Conservation (phyloP, 2,888 invertebrate genomes). For the Scaptomyza caliginosa region DNA sequence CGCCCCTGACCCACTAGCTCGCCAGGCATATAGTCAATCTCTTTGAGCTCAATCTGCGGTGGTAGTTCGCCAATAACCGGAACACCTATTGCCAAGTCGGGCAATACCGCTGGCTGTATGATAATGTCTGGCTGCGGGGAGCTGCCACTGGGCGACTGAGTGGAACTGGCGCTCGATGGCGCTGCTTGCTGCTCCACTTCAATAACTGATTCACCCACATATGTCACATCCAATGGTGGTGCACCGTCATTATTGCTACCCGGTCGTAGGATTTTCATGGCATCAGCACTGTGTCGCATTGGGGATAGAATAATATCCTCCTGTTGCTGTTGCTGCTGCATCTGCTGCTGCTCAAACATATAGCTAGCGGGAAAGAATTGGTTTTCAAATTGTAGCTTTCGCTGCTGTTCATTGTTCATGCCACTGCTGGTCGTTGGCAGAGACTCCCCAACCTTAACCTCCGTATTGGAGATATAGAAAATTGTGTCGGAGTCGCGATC, state of each 20-base stretch:
- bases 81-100: constrained; percentile 83
- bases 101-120: constrained; percentile 83
- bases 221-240: constrained; percentile 83
- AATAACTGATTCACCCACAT: constrained; percentile 84
- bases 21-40: constrained; percentile 83
- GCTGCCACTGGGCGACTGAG: constrained; percentile 32
- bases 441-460: constrained; percentile 84
- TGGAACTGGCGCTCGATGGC: constrained; percentile 46
- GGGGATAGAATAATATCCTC: constrained; percentile 84
- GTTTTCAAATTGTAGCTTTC: constrained; percentile 77
- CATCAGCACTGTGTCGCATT: constrained; percentile 77
- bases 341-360: constrained; percentile 48
- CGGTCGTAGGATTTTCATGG: constrained; percentile 80
- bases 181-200: constrained; percentile 82
- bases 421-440: constrained; percentile 68
- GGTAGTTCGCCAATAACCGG: constrained; percentile 84
- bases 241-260: constrained; percentile 48
- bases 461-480: constrained; percentile 84
- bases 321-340: constrained; percentile 64
- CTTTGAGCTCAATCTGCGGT: constrained; percentile 84
- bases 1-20: constrained; percentile 60
- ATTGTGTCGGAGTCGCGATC: constrained; percentile 84
- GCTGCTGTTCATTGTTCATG: constrained; percentile 41
- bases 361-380: constrained; percentile 84
- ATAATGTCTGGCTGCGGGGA: constrained; percentile 79